Evolutionary conservation across 2,797 vertebrate species (phyloP).

Genomic region (Sebastes elongatus): DNA sequence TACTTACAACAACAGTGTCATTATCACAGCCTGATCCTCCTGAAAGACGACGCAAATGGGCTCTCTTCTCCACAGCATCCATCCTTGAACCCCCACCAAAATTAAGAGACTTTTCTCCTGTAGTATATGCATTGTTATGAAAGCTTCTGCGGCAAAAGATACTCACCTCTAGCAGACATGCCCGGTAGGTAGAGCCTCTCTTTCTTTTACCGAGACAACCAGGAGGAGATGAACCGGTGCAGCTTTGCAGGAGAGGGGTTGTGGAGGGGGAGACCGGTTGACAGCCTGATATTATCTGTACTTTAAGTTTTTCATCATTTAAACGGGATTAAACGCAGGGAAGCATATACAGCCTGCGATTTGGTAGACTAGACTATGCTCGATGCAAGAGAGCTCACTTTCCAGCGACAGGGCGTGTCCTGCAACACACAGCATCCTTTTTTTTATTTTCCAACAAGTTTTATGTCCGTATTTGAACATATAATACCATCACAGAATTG

Average conservation of each 20-base stretch:
- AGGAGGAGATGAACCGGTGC: conserved; percentile 43
- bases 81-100: not conserved
- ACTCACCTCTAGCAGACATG: conserved; percentile 84
- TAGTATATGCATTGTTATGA: conserved; percentile 49
- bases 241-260: not conserved
- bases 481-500: not conserved
- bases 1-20: conserved; percentile 55
- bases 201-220: conserved; percentile 46
- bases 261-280: not conserved
- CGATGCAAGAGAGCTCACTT: conserved; percentile 61
- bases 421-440: conserved; percentile 75
- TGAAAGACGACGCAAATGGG: conserved; percentile 50
- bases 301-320: conserved; percentile 46
- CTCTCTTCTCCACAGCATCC: conserved; percentile 24
- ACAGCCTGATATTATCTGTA: conserved; percentile 18
- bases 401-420: conserved; percentile 80
- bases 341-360: conserved; percentile 26
- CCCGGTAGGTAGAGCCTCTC: conserved; percentile 77
- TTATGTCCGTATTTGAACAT: conserved; percentile 44
- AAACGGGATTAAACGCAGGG: conserved; percentile 26
- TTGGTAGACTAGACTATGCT: conserved; percentile 40
- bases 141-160: conserved; percentile 74
- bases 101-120: conserved; percentile 32
- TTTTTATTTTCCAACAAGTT: conserved; percentile 69
- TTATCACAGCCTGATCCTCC: conserved; percentile 51